A percentile compares a stretch with the other conserved stretches of the same genome.
Evolutionary conservation across 2,888 invertebrate genomes (phyloP).

Genomic region (Platypus cylindrus): DNA sequence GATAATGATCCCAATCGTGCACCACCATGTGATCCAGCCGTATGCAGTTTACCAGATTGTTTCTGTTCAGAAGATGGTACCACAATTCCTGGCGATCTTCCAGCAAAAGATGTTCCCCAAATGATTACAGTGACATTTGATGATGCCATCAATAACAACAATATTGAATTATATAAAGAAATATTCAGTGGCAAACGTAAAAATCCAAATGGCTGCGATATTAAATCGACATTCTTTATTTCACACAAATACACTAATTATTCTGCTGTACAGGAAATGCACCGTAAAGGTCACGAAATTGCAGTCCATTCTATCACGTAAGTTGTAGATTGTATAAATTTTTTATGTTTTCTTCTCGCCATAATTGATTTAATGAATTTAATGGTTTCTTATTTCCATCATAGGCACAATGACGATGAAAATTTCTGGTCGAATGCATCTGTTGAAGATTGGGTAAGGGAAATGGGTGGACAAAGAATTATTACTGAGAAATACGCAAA

Average conservation of each 20-base stretch:
- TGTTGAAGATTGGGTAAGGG: conserved; percentile 87
- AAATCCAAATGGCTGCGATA: conserved; percentile 86
- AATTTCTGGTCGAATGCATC: conserved; percentile 88
- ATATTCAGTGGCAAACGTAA: conserved; percentile 75
- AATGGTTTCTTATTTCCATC: conserved; percentile 14
- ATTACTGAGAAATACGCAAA: conserved; percentile 84
- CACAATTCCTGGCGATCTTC: conserved; percentile 71
- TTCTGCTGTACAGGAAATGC: conserved; percentile 79
- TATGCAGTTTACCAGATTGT: conserved; percentile 82
- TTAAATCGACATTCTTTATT: conserved; percentile 50
- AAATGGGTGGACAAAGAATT: conserved; percentile 89
- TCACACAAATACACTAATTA: conserved; percentile 88
- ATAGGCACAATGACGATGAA: conserved; percentile 80
- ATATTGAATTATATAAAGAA: conserved; percentile 85
- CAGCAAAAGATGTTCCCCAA: conserved; percentile 76
- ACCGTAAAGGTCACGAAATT: conserved; percentile 85
- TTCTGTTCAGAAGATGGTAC: conserved; percentile 92
- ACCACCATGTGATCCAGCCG: conserved; percentile 74
- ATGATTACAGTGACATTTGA: conserved; percentile 93
- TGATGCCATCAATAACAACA: conserved; percentile 90
- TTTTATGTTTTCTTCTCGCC: no score
- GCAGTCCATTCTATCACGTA: conserved; percentile 89
- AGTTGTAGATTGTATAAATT: conserved; percentile 31
- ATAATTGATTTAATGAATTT: background rate
- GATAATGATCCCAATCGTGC: conserved; percentile 90